Evolutionary conservation across 2,888 invertebrate species (phyloP).

Genomic region (Dolichomitus sp.): DNA sequence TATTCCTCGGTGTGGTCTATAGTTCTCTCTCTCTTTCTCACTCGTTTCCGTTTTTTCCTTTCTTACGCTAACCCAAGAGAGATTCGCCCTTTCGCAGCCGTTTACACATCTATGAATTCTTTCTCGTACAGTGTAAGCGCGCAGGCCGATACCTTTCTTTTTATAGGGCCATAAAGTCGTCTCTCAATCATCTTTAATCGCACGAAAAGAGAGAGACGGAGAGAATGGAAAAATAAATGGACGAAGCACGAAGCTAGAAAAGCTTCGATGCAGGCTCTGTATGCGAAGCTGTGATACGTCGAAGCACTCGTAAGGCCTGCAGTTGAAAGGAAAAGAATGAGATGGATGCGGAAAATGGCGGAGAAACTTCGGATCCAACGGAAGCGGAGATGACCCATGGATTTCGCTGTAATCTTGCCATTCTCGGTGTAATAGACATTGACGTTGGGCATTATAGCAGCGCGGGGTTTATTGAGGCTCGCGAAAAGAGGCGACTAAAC

Average conservation of each 20-base stretch:
- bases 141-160: constrained; percentile 39
- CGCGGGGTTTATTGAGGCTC: constrained; percentile 50
- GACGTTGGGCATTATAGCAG: constrained; percentile 47
- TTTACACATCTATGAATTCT: constrained; percentile 46
- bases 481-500: constrained; percentile 50
- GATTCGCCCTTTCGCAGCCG: constrained; percentile 33
- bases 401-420: constrained; percentile 49
- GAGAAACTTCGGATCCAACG: constrained; percentile 4
- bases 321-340: constrained; percentile 16
- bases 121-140: constrained; percentile 14
- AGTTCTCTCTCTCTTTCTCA: background rate
- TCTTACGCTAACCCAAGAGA: constrained; percentile 12
- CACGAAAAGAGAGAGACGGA: constrained; percentile 29
- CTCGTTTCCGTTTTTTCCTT: background rate
- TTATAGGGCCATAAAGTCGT: constrained; percentile 62
- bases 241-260: constrained; percentile 3
- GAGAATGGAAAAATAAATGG: constrained; percentile 29
- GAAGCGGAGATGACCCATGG: constrained; percentile 44
- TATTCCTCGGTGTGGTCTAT: background rate
- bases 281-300: constrained; percentile 40
- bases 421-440: constrained; percentile 57
- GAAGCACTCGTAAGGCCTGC: constrained; percentile 5
- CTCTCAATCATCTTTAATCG: constrained; percentile 65
- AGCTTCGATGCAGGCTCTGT: background rate
- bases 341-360: constrained; percentile 13